Evolutionary conservation across 2,113 vertebrate species (phyloP).

Genomic region (Pipa parva): DNA sequence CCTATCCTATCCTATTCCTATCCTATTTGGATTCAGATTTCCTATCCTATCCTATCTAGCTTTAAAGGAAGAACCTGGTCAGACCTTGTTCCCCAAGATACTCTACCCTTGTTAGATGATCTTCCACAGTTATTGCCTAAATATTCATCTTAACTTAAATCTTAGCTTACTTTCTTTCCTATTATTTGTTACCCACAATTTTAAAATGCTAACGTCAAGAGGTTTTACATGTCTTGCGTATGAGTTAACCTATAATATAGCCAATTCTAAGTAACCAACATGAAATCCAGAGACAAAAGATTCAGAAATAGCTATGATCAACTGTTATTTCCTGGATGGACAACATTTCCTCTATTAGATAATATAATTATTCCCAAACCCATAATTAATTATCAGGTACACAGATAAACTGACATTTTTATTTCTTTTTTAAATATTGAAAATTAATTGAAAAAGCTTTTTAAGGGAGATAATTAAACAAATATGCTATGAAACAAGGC

Average conservation of each 20-base stretch:
- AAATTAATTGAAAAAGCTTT: slow-evolving; percentile 70
- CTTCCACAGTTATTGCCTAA: too few species aligned
- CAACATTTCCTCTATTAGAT: slow-evolving; percentile 53
- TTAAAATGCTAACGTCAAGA: neutral
- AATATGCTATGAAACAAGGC: slow-evolving; percentile 64
- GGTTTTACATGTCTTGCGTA: neutral
- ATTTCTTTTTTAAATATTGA: slow-evolving; percentile 67
- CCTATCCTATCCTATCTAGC: too few species aligned
- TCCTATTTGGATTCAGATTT: too few species aligned
- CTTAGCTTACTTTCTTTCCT: neutral
- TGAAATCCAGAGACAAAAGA: slow-evolving; percentile 21
- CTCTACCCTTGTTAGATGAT: too few species aligned
- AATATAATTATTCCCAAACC: slow-evolving; percentile 64
- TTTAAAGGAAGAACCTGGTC: too few species aligned
- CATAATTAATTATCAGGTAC: slow-evolving; percentile 67
- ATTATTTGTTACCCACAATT: neutral
- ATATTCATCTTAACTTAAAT: too few species aligned
- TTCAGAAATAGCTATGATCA: slow-evolving; percentile 39
- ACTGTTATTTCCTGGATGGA: slow-evolving; percentile 51
- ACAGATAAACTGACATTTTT: slow-evolving; percentile 61
- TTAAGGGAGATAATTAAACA: slow-evolving; percentile 69
- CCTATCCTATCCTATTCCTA: too few species aligned
- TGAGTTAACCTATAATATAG: neutral
- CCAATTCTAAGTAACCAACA: neutral
- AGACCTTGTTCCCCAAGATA: too few species aligned